Base-by-base conservation (phyloP, 2,888 invertebrate species). In the Nowickia ferox region DNA sequence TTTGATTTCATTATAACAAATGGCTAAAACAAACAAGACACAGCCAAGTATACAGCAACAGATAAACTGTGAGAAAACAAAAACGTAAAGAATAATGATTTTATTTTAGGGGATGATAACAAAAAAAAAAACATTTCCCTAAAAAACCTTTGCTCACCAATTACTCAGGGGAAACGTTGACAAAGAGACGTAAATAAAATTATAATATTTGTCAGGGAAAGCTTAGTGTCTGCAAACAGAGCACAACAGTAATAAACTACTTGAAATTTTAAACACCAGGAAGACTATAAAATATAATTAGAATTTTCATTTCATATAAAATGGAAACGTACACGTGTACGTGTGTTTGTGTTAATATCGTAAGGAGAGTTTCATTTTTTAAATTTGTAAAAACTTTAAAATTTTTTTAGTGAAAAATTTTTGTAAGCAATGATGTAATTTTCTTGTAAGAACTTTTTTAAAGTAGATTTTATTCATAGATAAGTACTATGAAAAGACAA, bases 251-350 rank as follows among this genome's bases (percentile, higher is more conserved):
- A 79, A 71, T 84, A 76, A 79, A 79, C 74, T 84, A 22, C 75
- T 76, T 71, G 76, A 69, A 80, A 84, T 76, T 76, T 65, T 53
- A 79, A 71, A 74, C 46, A 75, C 42, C 65, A 84, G 38, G n/a
- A 72, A 75, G 65, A 11, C 69, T 51, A 79, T 84, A 79, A 79
- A 79, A 75, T 74, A 75, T 75, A 69, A 69, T 71, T 30, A 55
- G 69, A 84, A 63, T 53, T 55, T 53, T 53, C 13, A 42, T 22
- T 69, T 81, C 51, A 78, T 78, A 61, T 72, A 59, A 42, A 53
- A 68, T 40, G 59, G 15, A 72, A 53, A 68, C 19, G 30, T 30
- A 4, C 4, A 30, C 30, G 30, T 30, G 4, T 30, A 4, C 4
- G 4, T 30, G 30, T 30, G 4, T 30, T 0, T 3, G 30, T 30